Base-by-base conservation (phyloP, 1,140 invertebrate genomes). In the Danaus plexippus region DNA sequence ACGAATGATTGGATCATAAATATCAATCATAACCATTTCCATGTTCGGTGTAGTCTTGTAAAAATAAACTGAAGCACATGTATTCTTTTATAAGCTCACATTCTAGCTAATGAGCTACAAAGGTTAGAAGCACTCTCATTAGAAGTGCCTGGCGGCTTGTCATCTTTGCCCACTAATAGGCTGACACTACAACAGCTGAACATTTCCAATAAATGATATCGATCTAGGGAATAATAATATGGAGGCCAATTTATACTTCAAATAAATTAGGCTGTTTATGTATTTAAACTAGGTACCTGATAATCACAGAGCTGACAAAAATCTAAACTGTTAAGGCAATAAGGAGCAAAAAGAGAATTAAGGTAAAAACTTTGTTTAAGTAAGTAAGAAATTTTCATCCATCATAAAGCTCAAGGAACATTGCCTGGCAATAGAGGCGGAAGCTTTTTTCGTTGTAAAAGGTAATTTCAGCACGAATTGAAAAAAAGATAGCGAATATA, bases 391-490 rank as follows among this genome's bases (percentile, higher is more conserved):
- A 32, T 32, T 32, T 8, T n/a, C 32, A 22, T n/a, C 22, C 41
- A 10, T 50, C 41, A 11, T 50, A 50, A 41, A 50, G 48, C 48
- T 50, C 22, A 15, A 13, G 9, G 11, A 11, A 41, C 7, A 32
- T 32, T 6, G 22, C 22, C 22, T 32, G 22, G 22, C 22, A 5
- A 32, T 32, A 32, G 2, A 32, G 22, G 2, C 22, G 22, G 22
- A 32, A 32, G 22, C 22, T 32, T 32, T 32, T 32, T 32, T 8
- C 22, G 22, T 8, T 32, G 22, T 8, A 32, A 32, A 32, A 67
- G 61, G 59, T 71, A 74, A 68, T 70, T 56, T 62, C 61, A 54
- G 56, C 51, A 61, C 59, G 67, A 68, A 66, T 66, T 65, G 69
- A 71, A 77, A 67, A 60, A 60, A 22, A 13, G 52, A 59, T 43